Percentiles rank a stretch among this genome's conserved stretches.
Evolutionary conservation across 2,888 invertebrate species (phyloP).

Genomic region (Achlya flavicornis): DNA sequence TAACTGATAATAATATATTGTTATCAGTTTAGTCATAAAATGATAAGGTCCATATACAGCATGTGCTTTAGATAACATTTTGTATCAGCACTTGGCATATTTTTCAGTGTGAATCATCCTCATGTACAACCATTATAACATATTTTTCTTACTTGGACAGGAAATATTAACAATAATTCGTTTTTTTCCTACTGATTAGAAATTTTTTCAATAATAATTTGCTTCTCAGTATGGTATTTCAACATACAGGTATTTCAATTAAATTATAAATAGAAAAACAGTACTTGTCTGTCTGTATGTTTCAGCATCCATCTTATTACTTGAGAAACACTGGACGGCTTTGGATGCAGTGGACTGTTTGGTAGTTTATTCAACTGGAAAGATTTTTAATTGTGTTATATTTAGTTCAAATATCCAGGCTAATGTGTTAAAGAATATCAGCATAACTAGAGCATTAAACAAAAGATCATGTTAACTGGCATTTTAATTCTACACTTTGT

Average conservation of each 20-base stretch:
- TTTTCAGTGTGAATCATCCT: background rate
- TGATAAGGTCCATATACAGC: conserved; percentile 1
- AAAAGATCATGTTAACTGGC: background rate
- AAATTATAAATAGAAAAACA: conserved; percentile 1
- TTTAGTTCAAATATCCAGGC: background rate
- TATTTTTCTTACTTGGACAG: background rate
- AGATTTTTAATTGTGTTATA: background rate
- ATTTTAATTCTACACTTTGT: background rate
- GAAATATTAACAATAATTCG: no score
- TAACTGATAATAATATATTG: background rate
- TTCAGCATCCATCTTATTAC: conserved; percentile 1
- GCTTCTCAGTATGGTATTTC: background rate
- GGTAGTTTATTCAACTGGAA: background rate
- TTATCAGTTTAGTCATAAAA: conserved; percentile 10
- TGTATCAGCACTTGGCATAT: background rate
- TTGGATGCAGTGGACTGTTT: conserved; percentile 3
- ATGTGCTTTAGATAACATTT: background rate
- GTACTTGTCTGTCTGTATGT: conserved; percentile 3
- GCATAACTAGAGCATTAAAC: background rate
- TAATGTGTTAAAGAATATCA: background rate
- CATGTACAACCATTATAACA: background rate
- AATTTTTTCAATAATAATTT: no score
- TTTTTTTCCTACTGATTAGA: no score
- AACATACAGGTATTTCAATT: background rate
- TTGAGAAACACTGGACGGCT: conserved; percentile 3